A percentile compares a stretch with the other conserved stretches of the same genome.
Conservation (phyloP, 2,888 invertebrate species). For the Drosophila falleni region DNA sequence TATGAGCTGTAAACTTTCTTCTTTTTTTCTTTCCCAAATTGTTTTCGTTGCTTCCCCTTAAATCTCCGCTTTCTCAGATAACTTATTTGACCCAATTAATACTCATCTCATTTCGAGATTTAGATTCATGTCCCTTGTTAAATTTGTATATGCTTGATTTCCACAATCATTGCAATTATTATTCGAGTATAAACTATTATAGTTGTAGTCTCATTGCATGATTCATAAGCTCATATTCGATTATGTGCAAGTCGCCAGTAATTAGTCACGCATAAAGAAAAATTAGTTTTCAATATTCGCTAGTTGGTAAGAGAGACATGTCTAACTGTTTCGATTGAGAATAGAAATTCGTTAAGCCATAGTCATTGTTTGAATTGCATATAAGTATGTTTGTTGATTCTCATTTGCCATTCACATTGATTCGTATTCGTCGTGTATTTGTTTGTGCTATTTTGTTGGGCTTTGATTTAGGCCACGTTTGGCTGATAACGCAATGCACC, state of each 20-base stretch:
- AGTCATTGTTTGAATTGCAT: constrained; percentile 33
- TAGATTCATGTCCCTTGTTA: constrained; percentile 3
- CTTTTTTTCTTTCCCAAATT: neutral
- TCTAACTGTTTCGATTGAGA: constrained; percentile 4
- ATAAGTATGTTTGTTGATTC: constrained; percentile 17
- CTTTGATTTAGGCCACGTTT: constrained; percentile 72
- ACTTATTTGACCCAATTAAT: constrained; percentile 17
- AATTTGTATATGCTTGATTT: constrained; percentile 1
- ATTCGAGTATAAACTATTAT: constrained; percentile 1
- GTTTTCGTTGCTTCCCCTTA: neutral
- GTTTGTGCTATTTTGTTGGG: constrained; percentile 44
- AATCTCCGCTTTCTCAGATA: neutral
- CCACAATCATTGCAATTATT: constrained; percentile 28
- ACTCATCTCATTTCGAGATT: constrained; percentile 10
- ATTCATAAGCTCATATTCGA: constrained; percentile 40
- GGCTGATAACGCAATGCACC: constrained; percentile 60
- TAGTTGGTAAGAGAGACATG: neutral
- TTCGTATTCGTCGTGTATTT: constrained; percentile 31
- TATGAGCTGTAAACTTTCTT: neutral
- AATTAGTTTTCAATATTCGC: constrained; percentile 12
- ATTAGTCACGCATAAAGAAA: constrained; percentile 48
- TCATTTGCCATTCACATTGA: constrained; percentile 30
- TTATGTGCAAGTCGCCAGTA: constrained; percentile 27
- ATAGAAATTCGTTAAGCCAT: constrained; percentile 1
- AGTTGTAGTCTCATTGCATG: constrained; percentile 15